A percentile compares a stretch with the other conserved stretches of the same genome.
These are phyloP conservation scores for Bombus sibiricus DNA, from an alignment of 1,140 invertebrate genomes.

Conservation along the genomic window DNA sequence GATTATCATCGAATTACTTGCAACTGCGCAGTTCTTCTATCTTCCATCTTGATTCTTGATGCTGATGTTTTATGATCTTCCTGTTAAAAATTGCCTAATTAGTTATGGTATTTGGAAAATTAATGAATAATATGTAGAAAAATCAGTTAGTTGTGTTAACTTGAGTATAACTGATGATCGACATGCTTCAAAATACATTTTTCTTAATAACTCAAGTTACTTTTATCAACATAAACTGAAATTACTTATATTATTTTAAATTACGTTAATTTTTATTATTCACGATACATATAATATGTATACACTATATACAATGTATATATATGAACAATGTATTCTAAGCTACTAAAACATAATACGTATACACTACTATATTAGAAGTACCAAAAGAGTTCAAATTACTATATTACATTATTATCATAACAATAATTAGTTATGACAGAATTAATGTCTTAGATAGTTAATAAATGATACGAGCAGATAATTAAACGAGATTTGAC, in stretches of 20 bases:
- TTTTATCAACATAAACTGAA: background rate
- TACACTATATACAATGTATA: background rate
- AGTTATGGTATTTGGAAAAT: background rate
- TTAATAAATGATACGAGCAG: background rate
- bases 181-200: background rate
- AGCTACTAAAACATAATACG: too few species aligned
- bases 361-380: too few species aligned
- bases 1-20: background rate
- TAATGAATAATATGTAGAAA: background rate
- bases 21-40: constrained; percentile 25
- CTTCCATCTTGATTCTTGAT: background rate
- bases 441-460: background rate
- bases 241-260: background rate
- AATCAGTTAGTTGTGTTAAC: background rate
- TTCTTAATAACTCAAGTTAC: background rate
- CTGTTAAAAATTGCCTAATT: background rate
- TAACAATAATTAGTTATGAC: background rate
- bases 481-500: constrained; percentile 5
- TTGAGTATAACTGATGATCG: background rate
- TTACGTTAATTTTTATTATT: background rate
- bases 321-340: too few species aligned
- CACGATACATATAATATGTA: background rate
- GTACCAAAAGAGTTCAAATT: background rate
- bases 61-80: background rate
- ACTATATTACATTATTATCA: too few species aligned